Percentiles rank a stretch among this genome's conserved stretches.
These are phyloP conservation scores for Peromyscus nudipes DNA, from an alignment of 2,797 vertebrate genomes.

Conservation along the genomic window DNA sequence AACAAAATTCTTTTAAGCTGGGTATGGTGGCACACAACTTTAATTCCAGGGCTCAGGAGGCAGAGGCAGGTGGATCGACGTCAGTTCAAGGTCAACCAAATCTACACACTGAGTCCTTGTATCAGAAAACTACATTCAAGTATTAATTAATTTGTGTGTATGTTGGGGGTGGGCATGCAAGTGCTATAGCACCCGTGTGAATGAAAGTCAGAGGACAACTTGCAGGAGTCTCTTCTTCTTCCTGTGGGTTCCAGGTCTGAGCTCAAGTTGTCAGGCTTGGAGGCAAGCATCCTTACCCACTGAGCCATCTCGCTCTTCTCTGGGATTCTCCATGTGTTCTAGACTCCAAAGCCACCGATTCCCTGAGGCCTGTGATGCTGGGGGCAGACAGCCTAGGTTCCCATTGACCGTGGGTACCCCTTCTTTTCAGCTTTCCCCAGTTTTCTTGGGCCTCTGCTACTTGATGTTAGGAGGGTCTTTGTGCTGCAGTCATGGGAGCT, in stretches of 20 bases:
- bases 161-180: background rate
- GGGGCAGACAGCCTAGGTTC: background rate
- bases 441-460: no score
- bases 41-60: background rate
- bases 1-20: background rate
- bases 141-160: background rate
- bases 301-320: background rate
- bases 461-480: no score
- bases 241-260: background rate
- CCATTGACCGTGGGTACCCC: accelerated
- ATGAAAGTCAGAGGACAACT: background rate
- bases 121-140: background rate
- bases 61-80: background rate
- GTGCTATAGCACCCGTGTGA: background rate
- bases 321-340: background rate
- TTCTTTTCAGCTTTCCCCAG: background rate
- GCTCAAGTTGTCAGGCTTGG: background rate
- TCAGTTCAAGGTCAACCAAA: background rate
- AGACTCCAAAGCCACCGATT: background rate
- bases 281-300: background rate
- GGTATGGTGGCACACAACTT: background rate
- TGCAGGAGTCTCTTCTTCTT: background rate
- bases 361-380: background rate
- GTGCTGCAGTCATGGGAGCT: background rate
- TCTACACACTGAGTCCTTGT: background rate